These are phyloP conservation scores for Sylvietta virens DNA, from an alignment of 2,113 vertebrate species.

Conservation along the genomic window DNA sequence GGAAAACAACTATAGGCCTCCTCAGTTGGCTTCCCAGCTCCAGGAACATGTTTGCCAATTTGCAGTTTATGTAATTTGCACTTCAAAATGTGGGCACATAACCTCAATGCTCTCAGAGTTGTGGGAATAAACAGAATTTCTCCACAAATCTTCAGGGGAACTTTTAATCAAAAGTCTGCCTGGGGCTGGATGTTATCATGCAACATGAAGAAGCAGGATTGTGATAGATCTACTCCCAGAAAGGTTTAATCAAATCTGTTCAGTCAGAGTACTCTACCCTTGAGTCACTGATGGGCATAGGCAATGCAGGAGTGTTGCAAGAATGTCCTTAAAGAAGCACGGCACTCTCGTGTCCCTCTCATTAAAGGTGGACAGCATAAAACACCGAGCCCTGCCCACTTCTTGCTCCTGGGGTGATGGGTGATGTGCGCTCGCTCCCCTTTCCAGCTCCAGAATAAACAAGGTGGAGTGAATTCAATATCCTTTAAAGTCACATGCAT, in stretches of 20 bases:
- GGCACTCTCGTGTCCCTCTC: neutral
- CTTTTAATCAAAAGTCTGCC: slow-evolving; percentile 62
- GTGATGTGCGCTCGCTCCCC: neutral
- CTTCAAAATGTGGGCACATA: slow-evolving; percentile 58
- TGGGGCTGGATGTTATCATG: slow-evolving; percentile 48
- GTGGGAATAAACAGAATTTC: slow-evolving; percentile 64
- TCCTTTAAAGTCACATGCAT: neutral
- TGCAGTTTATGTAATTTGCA: slow-evolving; percentile 58
- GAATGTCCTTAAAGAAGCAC: neutral
- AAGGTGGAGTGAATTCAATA: neutral
- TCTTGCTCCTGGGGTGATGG: neutral
- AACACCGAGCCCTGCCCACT: neutral
- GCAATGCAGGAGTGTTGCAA: slow-evolving; percentile 19
- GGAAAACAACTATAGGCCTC: neutral
- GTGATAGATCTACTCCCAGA: slow-evolving; percentile 55
- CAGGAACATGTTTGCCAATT: slow-evolving; percentile 20
- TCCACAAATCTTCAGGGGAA: slow-evolving; percentile 47
- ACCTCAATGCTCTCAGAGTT: slow-evolving; percentile 36
- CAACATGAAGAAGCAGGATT: slow-evolving; percentile 58
- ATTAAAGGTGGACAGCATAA: rapidly evolving
- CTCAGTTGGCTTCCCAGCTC: neutral
- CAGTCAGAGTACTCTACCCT: slow-evolving; percentile 8
- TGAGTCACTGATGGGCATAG: slow-evolving; percentile 58
- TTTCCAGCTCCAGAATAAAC: neutral
- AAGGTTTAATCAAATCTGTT: slow-evolving; percentile 62